phyloP scores from a whole-genome alignment of 35 echinoderm and acorn worm genomes.

The Acanthaster planci region DNA sequence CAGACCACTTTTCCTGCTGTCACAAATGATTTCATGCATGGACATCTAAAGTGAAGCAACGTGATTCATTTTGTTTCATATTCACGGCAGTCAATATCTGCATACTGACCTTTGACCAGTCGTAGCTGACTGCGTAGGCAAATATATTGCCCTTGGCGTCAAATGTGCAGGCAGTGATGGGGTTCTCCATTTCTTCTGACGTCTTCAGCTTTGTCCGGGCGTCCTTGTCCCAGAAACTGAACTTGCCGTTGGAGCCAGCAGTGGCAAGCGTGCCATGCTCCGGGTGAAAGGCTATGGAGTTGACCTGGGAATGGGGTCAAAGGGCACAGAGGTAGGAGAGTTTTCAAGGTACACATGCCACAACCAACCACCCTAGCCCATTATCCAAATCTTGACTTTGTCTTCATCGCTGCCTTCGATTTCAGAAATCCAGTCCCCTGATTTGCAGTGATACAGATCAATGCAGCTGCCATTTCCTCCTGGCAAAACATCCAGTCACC shows the following conservation, averaged over 20 bases:
- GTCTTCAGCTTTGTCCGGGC: constrained; percentile 97
- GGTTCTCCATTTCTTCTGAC: constrained; percentile 95
- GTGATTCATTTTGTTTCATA: too few relatives aligned
- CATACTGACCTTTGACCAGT: constrained; percentile 96
- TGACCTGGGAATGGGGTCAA: constrained; percentile 57
- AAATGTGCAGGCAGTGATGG: constrained; percentile 88
- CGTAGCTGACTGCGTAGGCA: constrained; percentile 91
- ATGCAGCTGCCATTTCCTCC: too few relatives aligned
- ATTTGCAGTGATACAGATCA: too few relatives aligned
- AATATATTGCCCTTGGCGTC: constrained; percentile 99
- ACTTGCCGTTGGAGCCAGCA: constrained; percentile 91
- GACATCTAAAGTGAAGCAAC: too few relatives aligned
- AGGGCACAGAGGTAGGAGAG: neutral
- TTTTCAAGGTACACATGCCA: neutral
- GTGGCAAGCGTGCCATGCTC: constrained; percentile 97
- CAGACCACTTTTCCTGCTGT: too few relatives aligned
- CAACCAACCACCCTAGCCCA: neutral
- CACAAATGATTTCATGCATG: too few relatives aligned
- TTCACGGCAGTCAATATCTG: too few relatives aligned
- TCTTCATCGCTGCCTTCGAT: too few relatives aligned
- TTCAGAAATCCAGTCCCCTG: too few relatives aligned
- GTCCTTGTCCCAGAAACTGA: constrained; percentile 99
- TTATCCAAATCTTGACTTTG: neutral
- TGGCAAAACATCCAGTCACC: too few relatives aligned
- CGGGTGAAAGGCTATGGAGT: constrained; percentile 95